Base-by-base conservation (phyloP, 2,113 vertebrate genomes). In the Chloropsis hardwickii region DNA sequence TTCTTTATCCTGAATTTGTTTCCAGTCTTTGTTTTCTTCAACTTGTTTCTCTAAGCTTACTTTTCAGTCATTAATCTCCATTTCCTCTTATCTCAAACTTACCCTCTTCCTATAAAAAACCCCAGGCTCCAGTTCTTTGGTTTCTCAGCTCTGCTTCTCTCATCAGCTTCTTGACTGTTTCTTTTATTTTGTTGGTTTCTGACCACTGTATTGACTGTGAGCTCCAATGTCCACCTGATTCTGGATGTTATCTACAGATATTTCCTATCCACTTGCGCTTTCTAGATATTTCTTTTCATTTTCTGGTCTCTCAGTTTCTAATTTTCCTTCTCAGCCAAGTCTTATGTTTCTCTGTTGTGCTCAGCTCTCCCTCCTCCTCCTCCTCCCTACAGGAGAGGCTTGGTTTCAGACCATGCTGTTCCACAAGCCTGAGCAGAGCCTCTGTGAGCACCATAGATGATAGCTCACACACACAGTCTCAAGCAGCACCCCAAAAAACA, bases 391-490 rank as follows among this genome's bases (percentile, higher is more conserved):
- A 53, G 17, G 6, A 48, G 28, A 80, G n/a, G 3, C 11, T 45
- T 58, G 25, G 31, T 5, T 47, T 76, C 1, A 1, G 57, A 47
- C 5, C 14, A 51, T 0, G 0, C 8, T 33, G 27, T 18, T n/a
- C 21, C 14, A 12, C 47, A 42, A 65, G 33, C 33, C 20, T 1
- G 3, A 86, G 44, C 29, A 72, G 13, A 77, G 12, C 12, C 24
- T 33, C 21, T 0, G 1, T 54, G 42, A 90, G 31, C 33, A 62
- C 12, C 6, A 15, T 18, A 71, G 33, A 77, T 48, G 11, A 39
- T 4, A 44, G 40, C 20, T 65, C 22, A 40, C 50, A 29, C 19
- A 29, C 8, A 37, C 14, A 37, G 13, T 7, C 18, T 61, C 37
- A 66, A 37, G 37, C 18, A 91, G 60, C 29, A 47, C 4, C 22